These are phyloP conservation scores for Colistium nudipinnis DNA, from an alignment of 2,113 vertebrate genomes.

Conservation along the genomic window DNA sequence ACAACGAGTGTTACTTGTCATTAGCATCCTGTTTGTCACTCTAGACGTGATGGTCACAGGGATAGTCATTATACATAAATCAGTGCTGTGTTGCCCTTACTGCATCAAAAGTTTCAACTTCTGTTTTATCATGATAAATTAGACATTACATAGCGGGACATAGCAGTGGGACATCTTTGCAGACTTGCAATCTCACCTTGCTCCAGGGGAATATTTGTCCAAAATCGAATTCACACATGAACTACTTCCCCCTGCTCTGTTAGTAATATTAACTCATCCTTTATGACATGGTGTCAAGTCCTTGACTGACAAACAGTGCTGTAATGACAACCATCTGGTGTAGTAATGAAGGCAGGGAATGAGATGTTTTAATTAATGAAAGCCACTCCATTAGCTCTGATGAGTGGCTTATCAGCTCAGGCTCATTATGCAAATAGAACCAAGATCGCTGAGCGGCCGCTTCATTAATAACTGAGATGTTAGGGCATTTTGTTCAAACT, in stretches of 20 bases:
- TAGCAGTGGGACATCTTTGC: constrained; percentile 19
- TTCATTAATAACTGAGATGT: constrained; percentile 75
- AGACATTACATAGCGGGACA: too few species aligned
- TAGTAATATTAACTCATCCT: constrained; percentile 65
- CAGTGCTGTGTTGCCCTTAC: too few species aligned
- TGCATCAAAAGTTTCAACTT: too few species aligned
- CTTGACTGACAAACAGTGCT: constrained; percentile 73
- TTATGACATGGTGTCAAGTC: constrained; percentile 54
- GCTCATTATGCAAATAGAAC: constrained; percentile 85
- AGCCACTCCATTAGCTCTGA: constrained; percentile 83
- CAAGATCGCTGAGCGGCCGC: constrained; percentile 74
- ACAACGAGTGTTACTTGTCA: too few species aligned
- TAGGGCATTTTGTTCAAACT: constrained; percentile 66
- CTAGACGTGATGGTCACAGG: too few species aligned
- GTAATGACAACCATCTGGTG: constrained; percentile 84
- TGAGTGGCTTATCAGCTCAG: constrained; percentile 81
- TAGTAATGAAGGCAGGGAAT: constrained; percentile 82
- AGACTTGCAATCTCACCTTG: constrained; percentile 52
- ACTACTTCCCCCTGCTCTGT: constrained; percentile 39
- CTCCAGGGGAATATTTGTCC: constrained; percentile 38
- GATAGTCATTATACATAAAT: too few species aligned
- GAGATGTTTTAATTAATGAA: constrained; percentile 86
- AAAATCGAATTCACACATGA: constrained; percentile 42
- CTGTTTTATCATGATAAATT: too few species aligned
- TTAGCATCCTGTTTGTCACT: too few species aligned